Evolutionary conservation across 2,888 invertebrate species (phyloP), one percentile per base, ranked within the genome.

Genomic region (Cosmia trapezina): DNA sequence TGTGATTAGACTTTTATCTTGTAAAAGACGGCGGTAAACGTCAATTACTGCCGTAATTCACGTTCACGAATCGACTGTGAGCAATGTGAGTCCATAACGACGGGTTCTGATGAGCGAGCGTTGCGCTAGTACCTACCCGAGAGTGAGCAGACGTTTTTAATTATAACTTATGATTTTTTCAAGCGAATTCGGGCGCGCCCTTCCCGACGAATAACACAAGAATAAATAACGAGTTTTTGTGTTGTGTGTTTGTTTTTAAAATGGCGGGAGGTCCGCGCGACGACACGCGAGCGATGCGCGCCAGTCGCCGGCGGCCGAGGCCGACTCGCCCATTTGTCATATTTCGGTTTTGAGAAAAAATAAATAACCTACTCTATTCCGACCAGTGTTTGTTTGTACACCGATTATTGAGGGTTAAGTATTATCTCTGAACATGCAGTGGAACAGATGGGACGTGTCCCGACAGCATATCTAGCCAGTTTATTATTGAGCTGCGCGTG

Each of bases 201-300:
- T 95, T 94, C 94, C 92, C 93, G 91, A 92, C 92, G 93, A 92
- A 94, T 93, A 94, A 94, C 94, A 94, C 90, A 91, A 94, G 91
- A 94, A 96, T 96, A 95, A 96, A 96, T 96, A 96, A 96, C 94
- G 91, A 94, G 95, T 95, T 95, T 95, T 95, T 95, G 92, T 95
- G 94, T 89, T 91, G 92, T 94, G 91, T 96, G 95, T 96, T 96
- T 96, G 96, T 96, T 96, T 96, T 95, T 94, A 95, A 96, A 96
- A 96, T 96, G 96, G 96, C 96, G 96, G 96, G 96, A 96, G 96
- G 96, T 96, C 96, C 91, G 93, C 91, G 94, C 94, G 95, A 94
- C 95, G 95, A 96, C 96, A 96, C 96, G 95, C 96, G 95, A 95
- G 94, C 94, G 92, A 89, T 89, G 91, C 88, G 90, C 89, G 90